Evolutionary conservation across 1,140 invertebrate genomes (phyloP), one percentile per base, ranked within the genome.

Genomic region (Anthonomus grandis): DNA sequence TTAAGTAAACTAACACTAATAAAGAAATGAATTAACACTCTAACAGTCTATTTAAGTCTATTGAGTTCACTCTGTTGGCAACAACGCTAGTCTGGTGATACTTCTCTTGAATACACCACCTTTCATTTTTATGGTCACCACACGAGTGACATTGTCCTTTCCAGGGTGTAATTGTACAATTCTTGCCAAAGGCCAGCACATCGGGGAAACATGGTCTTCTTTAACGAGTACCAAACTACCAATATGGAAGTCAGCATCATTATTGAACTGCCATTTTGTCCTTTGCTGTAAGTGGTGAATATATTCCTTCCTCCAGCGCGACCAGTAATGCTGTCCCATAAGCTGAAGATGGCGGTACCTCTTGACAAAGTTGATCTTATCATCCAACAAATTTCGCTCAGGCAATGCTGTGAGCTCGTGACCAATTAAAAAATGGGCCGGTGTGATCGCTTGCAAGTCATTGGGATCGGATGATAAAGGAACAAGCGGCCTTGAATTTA

Each of bases 181-280:
- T 12, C 66, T 42, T 3, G 64, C 72, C 27, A 73, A 12, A 4
- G 6, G n/a, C 67, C 70, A 72, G 12, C 59, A 49, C 9, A 38
- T 19, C 8, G 61, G 55, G 9, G 63, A 57, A 9, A 51, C 12
- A 22, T 60, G 55, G 17, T 60, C 65, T 38, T 63, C 54, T 22
- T 62, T 55, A 4, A 75, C 25, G 0, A 75, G 6, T 1, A 76
- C 74, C 10, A 76, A n/a, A 9, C 59, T 56, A 17, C 68, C 72
- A 15, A 59, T 31, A 22, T 63, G 24, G 1, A 73, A 39, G 12
- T 10, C 13, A 15, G 21, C 12, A 21, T 46, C 34, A 12, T 25
- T 6, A 5, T 9, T 12, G 19, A 21, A 44, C 22, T 52, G 9
- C 54, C 65, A 63, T 46, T 65, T 66, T 5, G 23, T 41, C 24